Percentiles rank a stretch among this genome's conserved stretches.
phyloP scores from a whole-genome alignment of 2,797 vertebrate genomes.

The Euphonia xanthogaster region DNA sequence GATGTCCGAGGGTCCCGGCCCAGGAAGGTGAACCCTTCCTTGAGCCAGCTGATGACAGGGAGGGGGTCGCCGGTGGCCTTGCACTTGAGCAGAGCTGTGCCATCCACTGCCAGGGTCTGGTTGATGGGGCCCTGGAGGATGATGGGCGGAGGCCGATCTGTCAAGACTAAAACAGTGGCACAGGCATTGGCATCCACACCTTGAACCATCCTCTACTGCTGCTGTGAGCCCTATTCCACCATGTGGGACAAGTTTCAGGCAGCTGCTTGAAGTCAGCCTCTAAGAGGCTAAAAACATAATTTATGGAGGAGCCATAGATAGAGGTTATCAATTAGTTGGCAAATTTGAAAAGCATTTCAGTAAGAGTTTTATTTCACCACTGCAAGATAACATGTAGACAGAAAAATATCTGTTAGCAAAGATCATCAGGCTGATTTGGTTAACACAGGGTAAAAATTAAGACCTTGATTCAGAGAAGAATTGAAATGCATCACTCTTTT shows the following conservation, averaged over 20 bases:
- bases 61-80: conserved; percentile 96
- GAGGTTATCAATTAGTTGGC: neutral
- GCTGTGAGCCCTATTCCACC: neutral
- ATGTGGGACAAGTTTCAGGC: neutral
- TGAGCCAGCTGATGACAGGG: conserved; percentile 96
- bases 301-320: neutral
- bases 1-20: conserved; percentile 93
- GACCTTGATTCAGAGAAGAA: neutral
- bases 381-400: neutral
- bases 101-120: conserved; percentile 91
- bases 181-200: neutral
- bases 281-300: neutral
- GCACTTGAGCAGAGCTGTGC: conserved; percentile 90
- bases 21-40: conserved; percentile 94
- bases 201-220: neutral
- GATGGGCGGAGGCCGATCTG: conserved; percentile 96
- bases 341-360: neutral
- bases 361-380: neutral
- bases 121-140: conserved; percentile 96
- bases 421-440: neutral
- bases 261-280: neutral
- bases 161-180: conserved; percentile 83
- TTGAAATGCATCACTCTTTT: neutral
- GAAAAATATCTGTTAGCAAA: neutral
- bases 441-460: neutral